Evolutionary conservation across 2,797 vertebrate genomes (phyloP).

Genomic region (Pipistrellus nathusii): DNA sequence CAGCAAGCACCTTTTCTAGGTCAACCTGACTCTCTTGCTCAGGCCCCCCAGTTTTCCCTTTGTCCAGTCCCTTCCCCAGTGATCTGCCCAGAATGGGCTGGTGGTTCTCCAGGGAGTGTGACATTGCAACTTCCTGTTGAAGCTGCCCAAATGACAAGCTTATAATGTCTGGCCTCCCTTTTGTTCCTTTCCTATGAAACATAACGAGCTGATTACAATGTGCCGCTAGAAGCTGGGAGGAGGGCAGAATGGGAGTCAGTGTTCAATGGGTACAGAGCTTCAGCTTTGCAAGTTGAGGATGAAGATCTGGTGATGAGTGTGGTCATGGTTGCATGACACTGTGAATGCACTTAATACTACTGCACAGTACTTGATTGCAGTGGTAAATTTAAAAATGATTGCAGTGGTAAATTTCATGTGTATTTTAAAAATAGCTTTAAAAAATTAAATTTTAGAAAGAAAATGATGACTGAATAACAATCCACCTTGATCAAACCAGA

Average conservation of each 20-base stretch:
- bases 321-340: not conserved
- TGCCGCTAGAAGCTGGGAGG: not conserved
- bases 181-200: not conserved
- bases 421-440: not conserved
- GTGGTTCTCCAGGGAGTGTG: not conserved
- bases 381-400: not conserved
- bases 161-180: not conserved
- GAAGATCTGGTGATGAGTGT: not conserved
- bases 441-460: not conserved
- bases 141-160: not conserved
- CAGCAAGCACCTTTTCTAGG: not conserved
- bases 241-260: not conserved
- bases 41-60: not conserved
- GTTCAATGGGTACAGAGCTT: not conserved
- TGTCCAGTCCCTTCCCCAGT: not conserved
- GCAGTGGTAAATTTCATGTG: not conserved
- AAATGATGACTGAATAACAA: not conserved
- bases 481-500: not conserved
- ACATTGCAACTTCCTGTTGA: too few species aligned
- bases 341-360: not conserved
- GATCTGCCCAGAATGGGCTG: too few species aligned
- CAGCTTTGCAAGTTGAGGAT: not conserved
- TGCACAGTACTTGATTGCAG: not conserved
- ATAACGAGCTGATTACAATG: not conserved
- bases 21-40: not conserved